A percentile compares a stretch with the other conserved stretches of the same genome.
Evolutionary conservation across 2,888 invertebrate genomes (phyloP).

Genomic region (Lithosia quadra): DNA sequence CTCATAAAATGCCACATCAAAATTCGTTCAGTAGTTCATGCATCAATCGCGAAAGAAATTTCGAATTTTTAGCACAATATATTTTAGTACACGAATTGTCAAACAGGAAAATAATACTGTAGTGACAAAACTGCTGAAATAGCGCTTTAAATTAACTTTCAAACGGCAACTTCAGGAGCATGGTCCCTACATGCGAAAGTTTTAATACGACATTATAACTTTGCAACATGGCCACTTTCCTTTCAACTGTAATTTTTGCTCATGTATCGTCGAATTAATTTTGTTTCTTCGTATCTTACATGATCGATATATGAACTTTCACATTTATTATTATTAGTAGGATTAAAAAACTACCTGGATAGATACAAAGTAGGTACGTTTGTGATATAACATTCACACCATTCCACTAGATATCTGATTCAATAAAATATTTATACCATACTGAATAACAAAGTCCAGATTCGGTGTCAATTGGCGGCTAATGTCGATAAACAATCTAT

Average conservation of each 20-base stretch:
- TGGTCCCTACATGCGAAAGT: not conserved
- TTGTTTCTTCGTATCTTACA: not conserved
- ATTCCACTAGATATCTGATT: not conserved
- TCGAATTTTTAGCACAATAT: no score
- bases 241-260: not conserved
- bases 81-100: not conserved
- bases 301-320: no score
- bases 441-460: slow-evolving; percentile 1
- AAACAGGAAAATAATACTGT: not conserved
- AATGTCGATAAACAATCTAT: not conserved
- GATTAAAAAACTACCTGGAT: not conserved
- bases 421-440: slow-evolving; percentile 2
- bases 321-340: no score
- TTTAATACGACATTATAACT: slow-evolving; percentile 4
- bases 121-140: not conserved
- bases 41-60: no score
- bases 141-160: not conserved
- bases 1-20: no score
- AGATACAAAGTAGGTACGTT: not conserved
- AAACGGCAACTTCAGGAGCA: slow-evolving; percentile 1
- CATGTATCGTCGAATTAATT: not conserved
- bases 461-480: not conserved
- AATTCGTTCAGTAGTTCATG: no score
- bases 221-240: not conserved
- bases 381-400: not conserved